phyloP scores from a whole-genome alignment of 2,113 vertebrate genomes.

The Todiramphus saurophagus region DNA sequence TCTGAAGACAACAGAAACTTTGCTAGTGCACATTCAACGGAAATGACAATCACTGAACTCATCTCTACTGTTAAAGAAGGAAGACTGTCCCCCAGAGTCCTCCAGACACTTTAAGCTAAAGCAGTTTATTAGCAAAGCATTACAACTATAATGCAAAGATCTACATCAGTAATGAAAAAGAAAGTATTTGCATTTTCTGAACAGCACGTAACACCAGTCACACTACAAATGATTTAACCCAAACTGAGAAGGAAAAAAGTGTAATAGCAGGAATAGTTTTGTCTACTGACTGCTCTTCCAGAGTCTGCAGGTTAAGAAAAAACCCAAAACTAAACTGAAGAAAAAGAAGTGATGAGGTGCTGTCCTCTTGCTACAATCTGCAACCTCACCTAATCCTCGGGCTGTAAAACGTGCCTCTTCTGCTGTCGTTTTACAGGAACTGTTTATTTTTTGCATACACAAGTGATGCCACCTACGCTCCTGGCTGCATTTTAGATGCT shows the following conservation, averaged over 20 bases:
- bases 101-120: background rate
- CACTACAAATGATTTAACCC: background rate
- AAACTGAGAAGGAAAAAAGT: background rate
- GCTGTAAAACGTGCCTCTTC: fast-evolving
- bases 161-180: background rate
- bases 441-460: background rate
- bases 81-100: background rate
- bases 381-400: background rate
- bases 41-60: background rate
- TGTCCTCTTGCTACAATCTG: background rate
- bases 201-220: background rate
- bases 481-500: background rate
- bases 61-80: background rate
- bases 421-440: background rate
- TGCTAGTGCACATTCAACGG: background rate
- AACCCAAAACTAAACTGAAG: background rate
- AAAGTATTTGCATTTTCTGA: background rate
- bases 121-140: background rate
- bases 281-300: background rate
- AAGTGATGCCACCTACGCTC: background rate
- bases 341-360: background rate
- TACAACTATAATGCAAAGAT: background rate
- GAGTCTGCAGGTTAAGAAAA: background rate
- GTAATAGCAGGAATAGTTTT: background rate
- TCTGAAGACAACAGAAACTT: background rate